These are phyloP conservation scores for Sarotherodon lohbergeri DNA, from an alignment of 2,113 vertebrate species.

Conservation along the genomic window DNA sequence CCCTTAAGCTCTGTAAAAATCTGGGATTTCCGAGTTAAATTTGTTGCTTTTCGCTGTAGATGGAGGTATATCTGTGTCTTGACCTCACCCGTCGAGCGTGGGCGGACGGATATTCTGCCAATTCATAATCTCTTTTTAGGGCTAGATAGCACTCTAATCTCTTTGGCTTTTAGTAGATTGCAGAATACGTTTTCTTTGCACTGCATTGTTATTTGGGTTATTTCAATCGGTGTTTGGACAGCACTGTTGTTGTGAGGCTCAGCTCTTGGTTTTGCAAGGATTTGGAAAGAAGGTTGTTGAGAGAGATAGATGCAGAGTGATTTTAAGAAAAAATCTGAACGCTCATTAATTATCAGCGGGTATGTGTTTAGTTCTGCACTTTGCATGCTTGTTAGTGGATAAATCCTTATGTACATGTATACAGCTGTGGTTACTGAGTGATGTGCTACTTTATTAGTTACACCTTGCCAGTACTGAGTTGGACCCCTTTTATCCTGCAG, in stretches of 20 bases:
- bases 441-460: neutral
- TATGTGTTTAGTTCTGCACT: neutral
- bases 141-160: neutral
- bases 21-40: neutral
- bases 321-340: neutral
- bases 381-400: neutral
- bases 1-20: neutral
- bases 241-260: neutral
- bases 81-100: neutral
- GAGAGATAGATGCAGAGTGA: neutral
- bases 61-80: neutral
- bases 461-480: neutral
- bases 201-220: neutral
- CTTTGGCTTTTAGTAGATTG: neutral
- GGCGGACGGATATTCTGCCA: neutral
- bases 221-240: neutral
- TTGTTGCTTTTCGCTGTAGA: neutral
- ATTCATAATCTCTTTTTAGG: neutral
- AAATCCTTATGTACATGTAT: neutral
- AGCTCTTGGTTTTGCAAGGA: neutral
- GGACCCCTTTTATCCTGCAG: neutral
- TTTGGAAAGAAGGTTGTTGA: neutral
- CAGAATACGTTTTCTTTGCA: neutral
- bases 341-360: neutral
- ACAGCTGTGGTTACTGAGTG: rapidly evolving